Percentiles rank a stretch among this genome's conserved stretches.
Conservation (phyloP, 2,797 vertebrate genomes). For the Anabacerthia variegaticeps region DNA sequence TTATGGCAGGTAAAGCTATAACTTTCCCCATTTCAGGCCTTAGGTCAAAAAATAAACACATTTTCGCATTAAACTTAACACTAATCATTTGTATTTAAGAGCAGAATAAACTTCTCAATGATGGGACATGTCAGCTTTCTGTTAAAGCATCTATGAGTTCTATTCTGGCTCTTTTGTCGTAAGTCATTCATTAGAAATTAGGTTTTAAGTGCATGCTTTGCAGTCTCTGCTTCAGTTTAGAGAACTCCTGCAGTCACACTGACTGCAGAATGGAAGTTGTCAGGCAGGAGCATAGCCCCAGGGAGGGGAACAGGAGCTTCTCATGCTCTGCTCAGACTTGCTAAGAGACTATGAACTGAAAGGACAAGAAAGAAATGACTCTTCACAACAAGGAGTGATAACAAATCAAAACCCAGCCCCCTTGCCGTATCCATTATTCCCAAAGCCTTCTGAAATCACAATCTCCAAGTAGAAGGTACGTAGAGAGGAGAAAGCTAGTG, state of each 20-base stretch:
- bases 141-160: neutral
- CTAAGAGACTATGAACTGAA: neutral
- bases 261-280: neutral
- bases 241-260: accelerated
- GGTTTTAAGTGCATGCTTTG: neutral
- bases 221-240: neutral
- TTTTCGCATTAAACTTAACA: neutral
- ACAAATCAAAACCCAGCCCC: neutral
- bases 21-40: accelerated
- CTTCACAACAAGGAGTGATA: neutral
- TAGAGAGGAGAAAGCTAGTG: accelerated
- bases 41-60: neutral
- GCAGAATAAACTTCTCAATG: accelerated
- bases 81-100: neutral
- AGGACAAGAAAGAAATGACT: neutral
- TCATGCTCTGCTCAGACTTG: neutral
- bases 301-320: accelerated
- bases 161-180: neutral
- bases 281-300: neutral
- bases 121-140: neutral
- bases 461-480: neutral
- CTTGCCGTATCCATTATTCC: neutral
- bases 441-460: neutral
- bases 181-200: neutral
- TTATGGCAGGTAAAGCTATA: neutral